phyloP scores from a whole-genome alignment of 2,797 vertebrate genomes.

The Taenioides sp. region DNA sequence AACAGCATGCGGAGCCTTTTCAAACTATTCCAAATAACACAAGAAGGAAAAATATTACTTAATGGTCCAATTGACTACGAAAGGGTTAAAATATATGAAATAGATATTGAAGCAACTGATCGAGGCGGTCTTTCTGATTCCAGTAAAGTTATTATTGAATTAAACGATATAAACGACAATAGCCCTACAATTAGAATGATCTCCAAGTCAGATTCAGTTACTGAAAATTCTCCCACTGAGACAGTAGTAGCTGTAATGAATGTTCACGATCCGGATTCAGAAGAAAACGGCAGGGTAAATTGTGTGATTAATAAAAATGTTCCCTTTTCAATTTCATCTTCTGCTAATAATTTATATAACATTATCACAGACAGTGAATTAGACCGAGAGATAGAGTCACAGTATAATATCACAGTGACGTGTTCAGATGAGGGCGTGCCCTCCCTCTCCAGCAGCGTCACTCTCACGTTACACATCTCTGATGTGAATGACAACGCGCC shows the following conservation, averaged over 20 bases:
- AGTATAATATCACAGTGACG: conserved; percentile 49
- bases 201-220: conserved; percentile 70
- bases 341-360: conserved; percentile 69
- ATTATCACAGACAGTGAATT: conserved; percentile 60
- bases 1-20: conserved; percentile 25
- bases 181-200: conserved; percentile 76
- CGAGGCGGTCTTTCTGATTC: conserved; percentile 76
- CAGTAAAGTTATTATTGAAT: conserved; percentile 74
- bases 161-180: conserved; percentile 87
- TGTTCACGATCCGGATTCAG: conserved; percentile 77
- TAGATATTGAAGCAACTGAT: conserved; percentile 76
- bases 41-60: conserved; percentile 36
- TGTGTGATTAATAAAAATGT: conserved; percentile 66
- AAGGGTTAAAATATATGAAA: conserved; percentile 63
- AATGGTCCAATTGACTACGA: conserved; percentile 69
- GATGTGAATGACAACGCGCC: conserved; percentile 75
- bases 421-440: conserved; percentile 8
- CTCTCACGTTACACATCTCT: too few species aligned
- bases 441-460: too few species aligned
- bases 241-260: conserved; percentile 77
- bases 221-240: conserved; percentile 57
- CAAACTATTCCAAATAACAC: conserved; percentile 21
- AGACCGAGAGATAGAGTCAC: conserved; percentile 31
- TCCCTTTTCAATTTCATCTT: conserved; percentile 53
- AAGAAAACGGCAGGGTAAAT: conserved; percentile 70